These are phyloP conservation scores for Mastigias papua DNA, from an alignment of 30 jellyfish, hydroid and myxozoan genomes.

Conservation along the genomic window DNA sequence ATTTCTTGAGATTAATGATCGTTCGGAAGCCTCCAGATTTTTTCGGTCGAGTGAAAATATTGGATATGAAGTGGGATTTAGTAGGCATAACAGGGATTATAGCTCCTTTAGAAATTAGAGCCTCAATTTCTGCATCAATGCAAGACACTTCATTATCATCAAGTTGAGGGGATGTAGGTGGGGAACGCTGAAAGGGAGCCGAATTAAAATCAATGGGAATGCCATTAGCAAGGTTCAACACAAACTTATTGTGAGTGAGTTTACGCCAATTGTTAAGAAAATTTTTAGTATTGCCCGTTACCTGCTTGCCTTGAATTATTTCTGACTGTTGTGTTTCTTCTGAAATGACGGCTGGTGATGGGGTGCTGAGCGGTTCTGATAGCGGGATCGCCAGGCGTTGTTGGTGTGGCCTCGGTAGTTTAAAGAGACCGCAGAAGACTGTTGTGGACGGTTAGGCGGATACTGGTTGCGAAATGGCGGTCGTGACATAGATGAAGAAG, in stretches of 20 bases:
- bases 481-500: no score
- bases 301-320: neutral
- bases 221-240: neutral
- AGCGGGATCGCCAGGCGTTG: constrained; percentile 13
- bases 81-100: neutral
- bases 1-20: no score
- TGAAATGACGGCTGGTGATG: neutral
- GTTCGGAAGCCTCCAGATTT: no score
- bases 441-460: no score
- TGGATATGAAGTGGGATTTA: neutral
- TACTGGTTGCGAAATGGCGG: no score
- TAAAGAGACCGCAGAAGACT: no score
- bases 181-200: neutral
- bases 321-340: neutral
- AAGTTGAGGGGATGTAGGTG: neutral
- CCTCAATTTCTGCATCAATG: neutral
- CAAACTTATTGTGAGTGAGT: constrained; percentile 1
- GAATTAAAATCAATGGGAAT: neutral
- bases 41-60: no score
- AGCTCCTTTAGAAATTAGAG: neutral
- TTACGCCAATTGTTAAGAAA: constrained; percentile 1
- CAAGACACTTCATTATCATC: constrained; percentile 2
- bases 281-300: constrained; percentile 1
- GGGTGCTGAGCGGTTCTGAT: neutral
- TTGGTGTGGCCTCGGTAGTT: constrained; percentile 16